Evolutionary conservation across 1,140 invertebrate species (phyloP).

Genomic region (Parapsyche elsis): DNA sequence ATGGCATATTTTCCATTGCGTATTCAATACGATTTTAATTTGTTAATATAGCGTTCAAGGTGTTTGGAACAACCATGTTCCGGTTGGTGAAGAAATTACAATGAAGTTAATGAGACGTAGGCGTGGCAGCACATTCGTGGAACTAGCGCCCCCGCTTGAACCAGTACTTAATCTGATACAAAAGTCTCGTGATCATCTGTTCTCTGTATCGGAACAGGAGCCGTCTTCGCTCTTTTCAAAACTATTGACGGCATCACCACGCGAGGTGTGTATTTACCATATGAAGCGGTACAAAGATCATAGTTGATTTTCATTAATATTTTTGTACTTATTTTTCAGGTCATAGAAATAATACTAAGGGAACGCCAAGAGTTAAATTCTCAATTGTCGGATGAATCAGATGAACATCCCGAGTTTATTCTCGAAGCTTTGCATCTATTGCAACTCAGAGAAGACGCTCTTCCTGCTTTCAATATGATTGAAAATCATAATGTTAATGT

Average conservation of each 20-base stretch:
- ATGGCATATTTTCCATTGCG: too few relatives aligned
- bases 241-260: constrained; percentile 75
- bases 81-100: constrained; percentile 78
- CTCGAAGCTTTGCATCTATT: constrained; percentile 81
- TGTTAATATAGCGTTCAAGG: constrained; percentile 59
- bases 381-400: constrained; percentile 71
- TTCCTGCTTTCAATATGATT: neutral
- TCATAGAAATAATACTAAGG: constrained; percentile 75
- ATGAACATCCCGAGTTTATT: constrained; percentile 86
- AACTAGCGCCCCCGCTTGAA: constrained; percentile 67
- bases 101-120: constrained; percentile 89
- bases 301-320: constrained; percentile 56
- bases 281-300: too few relatives aligned
- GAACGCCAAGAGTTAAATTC: constrained; percentile 77
- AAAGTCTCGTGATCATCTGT: constrained; percentile 56
- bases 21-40: too few relatives aligned
- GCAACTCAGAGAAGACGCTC: constrained; percentile 61
- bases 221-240: constrained; percentile 74
- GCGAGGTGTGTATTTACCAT: constrained; percentile 61
- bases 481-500: constrained; percentile 60
- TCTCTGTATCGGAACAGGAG: constrained; percentile 66
- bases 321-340: constrained; percentile 58
- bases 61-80: constrained; percentile 58
- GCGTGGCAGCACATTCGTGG: constrained; percentile 80
- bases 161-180: constrained; percentile 60